Percentiles rank a stretch among this genome's conserved stretches.
These are phyloP conservation scores for Podarcis raffonei DNA, from an alignment of 2,113 vertebrate genomes.

Conservation along the genomic window DNA sequence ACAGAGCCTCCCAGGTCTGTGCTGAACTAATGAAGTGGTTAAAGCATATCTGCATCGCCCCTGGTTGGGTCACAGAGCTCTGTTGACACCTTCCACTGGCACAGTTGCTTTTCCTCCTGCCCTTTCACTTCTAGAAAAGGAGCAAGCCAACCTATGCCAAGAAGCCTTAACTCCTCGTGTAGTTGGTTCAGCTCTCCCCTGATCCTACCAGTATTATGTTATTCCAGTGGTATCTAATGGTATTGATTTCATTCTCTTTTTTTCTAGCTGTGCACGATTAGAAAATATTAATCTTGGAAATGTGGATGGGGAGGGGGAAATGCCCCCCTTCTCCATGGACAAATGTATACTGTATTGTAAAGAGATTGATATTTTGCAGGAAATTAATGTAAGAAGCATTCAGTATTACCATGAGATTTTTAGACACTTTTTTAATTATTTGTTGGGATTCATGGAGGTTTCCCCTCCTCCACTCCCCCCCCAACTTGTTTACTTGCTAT, in stretches of 20 bases:
- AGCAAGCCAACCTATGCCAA: slow-evolving; percentile 52
- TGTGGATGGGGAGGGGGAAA: slow-evolving; percentile 40
- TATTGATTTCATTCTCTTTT: slow-evolving; percentile 71
- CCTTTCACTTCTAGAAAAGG: slow-evolving; percentile 29
- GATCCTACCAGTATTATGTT: slow-evolving; percentile 75
- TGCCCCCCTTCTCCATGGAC: slow-evolving; percentile 50
- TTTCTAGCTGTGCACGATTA: slow-evolving; percentile 80
- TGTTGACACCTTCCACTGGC: slow-evolving; percentile 44
- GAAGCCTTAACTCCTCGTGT: slow-evolving; percentile 61
- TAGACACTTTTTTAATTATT: slow-evolving; percentile 65
- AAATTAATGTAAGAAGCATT: slow-evolving; percentile 80
- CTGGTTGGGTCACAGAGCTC: slow-evolving; percentile 33
- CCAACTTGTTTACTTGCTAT: slow-evolving; percentile 40
- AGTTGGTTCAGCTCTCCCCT: slow-evolving; percentile 65
- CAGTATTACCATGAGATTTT: slow-evolving; percentile 77
- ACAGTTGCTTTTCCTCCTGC: slow-evolving; percentile 25
- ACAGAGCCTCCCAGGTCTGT: slow-evolving; percentile 43
- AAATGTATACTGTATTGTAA: slow-evolving; percentile 80
- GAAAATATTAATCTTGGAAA: slow-evolving; percentile 73
- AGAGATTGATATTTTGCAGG: slow-evolving; percentile 78
- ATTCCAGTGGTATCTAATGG: slow-evolving; percentile 76
- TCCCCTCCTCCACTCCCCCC: slow-evolving; percentile 52
- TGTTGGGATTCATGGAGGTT: slow-evolving; percentile 64
- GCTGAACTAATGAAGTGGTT: slow-evolving; percentile 39
- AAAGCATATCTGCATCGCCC: slow-evolving; percentile 19